Percentiles rank a stretch among this genome's conserved stretches.
phyloP scores from a whole-genome alignment of 2,113 vertebrate genomes.

The Capricornis sumatraensis region DNA sequence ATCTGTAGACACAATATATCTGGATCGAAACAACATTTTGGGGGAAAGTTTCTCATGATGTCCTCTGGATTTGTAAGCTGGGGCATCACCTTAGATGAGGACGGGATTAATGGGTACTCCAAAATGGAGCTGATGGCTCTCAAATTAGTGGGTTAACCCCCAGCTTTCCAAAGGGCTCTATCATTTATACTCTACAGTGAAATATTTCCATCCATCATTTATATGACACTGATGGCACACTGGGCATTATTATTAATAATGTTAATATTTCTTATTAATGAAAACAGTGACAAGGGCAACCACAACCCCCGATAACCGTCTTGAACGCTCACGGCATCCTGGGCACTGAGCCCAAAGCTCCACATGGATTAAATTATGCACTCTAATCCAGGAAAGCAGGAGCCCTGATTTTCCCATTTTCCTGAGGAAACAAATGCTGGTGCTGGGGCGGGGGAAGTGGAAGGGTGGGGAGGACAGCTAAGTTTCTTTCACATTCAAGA shows the following conservation, averaged over 20 bases:
- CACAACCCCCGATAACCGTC: rapidly evolving
- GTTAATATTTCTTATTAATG: background rate
- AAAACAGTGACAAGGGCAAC: background rate
- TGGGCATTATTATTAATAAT: no score
- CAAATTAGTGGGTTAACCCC: background rate
- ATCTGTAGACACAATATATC: background rate
- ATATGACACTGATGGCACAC: no score
- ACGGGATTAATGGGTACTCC: background rate
- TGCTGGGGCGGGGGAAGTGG: rapidly evolving
- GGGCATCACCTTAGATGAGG: background rate
- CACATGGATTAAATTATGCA: background rate
- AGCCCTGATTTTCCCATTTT: background rate
- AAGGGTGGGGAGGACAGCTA: rapidly evolving
- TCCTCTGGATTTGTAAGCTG: background rate
- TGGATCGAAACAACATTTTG: background rate
- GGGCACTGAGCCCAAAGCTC: rapidly evolving
- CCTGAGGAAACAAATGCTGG: background rate
- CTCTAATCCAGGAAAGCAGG: background rate
- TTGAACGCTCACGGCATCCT: rapidly evolving
- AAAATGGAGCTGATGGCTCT: background rate
- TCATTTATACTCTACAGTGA: background rate
- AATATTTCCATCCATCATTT: background rate
- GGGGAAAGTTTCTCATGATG: background rate
- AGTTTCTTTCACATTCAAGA: background rate
- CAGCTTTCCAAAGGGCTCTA: background rate